Evolutionary conservation across 2,113 vertebrate genomes (phyloP).

Genomic region (Antechinus flavipes): DNA sequence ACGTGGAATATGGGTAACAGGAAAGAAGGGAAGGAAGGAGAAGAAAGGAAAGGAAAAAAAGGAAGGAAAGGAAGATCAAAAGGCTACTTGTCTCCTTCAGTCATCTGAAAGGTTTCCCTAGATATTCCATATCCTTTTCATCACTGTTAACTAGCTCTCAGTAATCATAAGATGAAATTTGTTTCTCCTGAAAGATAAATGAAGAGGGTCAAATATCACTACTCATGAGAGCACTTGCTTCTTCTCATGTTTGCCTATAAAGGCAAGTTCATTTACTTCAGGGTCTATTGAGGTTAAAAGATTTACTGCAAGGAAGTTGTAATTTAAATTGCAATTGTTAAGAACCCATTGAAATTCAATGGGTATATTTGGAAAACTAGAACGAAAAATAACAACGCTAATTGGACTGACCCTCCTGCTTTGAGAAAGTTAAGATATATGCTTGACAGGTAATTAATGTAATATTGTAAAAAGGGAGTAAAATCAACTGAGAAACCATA

Average conservation of each 20-base stretch:
- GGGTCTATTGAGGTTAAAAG: slow-evolving; percentile 63
- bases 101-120: neutral
- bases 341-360: slow-evolving; percentile 65
- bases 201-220: slow-evolving; percentile 23
- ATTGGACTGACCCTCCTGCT: slow-evolving; percentile 72
- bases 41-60: slow-evolving; percentile 1
- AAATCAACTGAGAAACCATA: slow-evolving; percentile 58
- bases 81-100: neutral
- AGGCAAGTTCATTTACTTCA: slow-evolving; percentile 66
- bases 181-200: slow-evolving; percentile 59
- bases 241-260: slow-evolving; percentile 54
- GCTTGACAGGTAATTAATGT: slow-evolving; percentile 77
- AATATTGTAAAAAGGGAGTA: slow-evolving; percentile 70
- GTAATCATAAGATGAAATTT: slow-evolving; percentile 36
- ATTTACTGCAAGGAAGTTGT: slow-evolving; percentile 55
- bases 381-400: slow-evolving; percentile 69
- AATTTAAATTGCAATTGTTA: slow-evolving; percentile 67
- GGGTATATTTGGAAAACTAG: slow-evolving; percentile 65
- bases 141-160: slow-evolving; percentile 38
- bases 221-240: slow-evolving; percentile 31
- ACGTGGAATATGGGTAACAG: neutral
- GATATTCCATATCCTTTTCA: neutral
- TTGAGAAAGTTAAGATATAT: slow-evolving; percentile 69
- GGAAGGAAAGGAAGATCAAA: slow-evolving; percentile 44
- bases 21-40: neutral